Conservation (phyloP, 2,888 invertebrate genomes). For the Pristionchus mayeri region DNA sequence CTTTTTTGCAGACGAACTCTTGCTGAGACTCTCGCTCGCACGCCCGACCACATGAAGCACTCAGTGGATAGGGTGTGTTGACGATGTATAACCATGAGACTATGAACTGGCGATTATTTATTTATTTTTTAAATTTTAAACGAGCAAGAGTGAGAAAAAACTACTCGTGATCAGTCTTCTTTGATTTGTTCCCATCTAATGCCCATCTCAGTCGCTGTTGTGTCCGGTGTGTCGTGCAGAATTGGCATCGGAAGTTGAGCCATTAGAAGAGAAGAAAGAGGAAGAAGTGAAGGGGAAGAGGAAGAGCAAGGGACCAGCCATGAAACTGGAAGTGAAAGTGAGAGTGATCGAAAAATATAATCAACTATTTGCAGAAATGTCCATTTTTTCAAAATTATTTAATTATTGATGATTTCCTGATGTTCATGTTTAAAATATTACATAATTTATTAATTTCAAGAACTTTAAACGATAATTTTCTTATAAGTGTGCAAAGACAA, state of each 20-base stretch:
- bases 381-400: too few species aligned
- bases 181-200: neutral
- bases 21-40: conserved; percentile 44
- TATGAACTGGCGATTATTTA: neutral
- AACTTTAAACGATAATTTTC: too few species aligned
- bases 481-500: too few species aligned
- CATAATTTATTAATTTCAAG: too few species aligned
- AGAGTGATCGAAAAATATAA: neutral
- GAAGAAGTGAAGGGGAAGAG: conserved; percentile 34
- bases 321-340: conserved; percentile 5
- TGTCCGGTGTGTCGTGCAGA: conserved; percentile 55
- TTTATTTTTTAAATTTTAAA: too few species aligned
- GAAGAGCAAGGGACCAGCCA: conserved; percentile 37
- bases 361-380: too few species aligned
- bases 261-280: conserved; percentile 38
- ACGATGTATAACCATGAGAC: neutral
- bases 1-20: conserved; percentile 1
- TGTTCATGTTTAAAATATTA: too few species aligned
- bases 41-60: conserved; percentile 48
- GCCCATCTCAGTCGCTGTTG: conserved; percentile 49
- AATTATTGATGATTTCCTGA: too few species aligned
- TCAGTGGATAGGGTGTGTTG: conserved; percentile 48
- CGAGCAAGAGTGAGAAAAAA: too few species aligned
- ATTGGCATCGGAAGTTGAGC: conserved; percentile 52
- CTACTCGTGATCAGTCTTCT: neutral